phyloP scores from a whole-genome alignment of 2,888 invertebrate species.

The Julus scandinavius region DNA sequence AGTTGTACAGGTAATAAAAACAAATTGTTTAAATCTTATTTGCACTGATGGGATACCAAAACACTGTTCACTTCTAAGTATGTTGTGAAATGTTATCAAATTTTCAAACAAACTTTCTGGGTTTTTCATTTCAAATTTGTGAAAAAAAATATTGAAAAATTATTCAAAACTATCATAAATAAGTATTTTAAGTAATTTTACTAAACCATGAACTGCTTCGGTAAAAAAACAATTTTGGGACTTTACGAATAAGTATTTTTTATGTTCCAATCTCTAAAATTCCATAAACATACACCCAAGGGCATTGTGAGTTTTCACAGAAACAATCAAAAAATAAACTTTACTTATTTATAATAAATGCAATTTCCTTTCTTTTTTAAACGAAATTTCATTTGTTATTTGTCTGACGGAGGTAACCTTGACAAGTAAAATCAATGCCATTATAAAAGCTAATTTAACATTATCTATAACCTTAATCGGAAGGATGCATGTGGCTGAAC shows the following conservation, averaged over 20 bases:
- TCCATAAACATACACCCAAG: neutral
- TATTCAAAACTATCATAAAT: no score
- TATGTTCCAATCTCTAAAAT: neutral
- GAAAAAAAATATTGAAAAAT: no score
- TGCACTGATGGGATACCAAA: neutral
- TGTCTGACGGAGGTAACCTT: conserved; percentile 11
- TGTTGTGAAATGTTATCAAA: neutral
- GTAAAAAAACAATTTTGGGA: no score
- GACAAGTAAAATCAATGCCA: neutral
- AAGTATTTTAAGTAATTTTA: no score
- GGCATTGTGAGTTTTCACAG: neutral
- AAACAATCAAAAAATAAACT: neutral
- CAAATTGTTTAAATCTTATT: neutral
- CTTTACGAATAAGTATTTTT: no score
- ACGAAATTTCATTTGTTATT: neutral
- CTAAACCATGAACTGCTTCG: no score
- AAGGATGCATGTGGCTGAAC: neutral
- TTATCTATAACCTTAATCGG: conserved; percentile 8
- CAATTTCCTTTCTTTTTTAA: neutral
- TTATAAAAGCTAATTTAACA: neutral
- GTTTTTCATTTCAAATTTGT: neutral
- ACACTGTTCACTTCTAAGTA: neutral
- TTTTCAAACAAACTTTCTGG: neutral
- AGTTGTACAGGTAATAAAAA: neutral
- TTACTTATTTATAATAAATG: neutral